Conservation (phyloP, 2,113 vertebrate species). For the Limanda limanda region DNA sequence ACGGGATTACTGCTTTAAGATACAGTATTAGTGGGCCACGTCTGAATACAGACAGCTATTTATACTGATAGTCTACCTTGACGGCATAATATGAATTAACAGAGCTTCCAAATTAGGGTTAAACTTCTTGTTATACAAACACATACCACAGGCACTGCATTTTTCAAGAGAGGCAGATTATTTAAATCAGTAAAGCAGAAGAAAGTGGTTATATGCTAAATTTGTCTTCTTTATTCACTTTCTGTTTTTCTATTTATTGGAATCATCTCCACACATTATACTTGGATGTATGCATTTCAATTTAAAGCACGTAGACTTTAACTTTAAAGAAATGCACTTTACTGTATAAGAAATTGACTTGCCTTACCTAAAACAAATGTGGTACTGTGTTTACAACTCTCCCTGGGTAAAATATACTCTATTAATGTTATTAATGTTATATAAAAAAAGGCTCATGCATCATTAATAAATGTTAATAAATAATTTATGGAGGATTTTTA, state of each 20-base stretch:
- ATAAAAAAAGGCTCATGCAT: neutral
- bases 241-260: too few species aligned
- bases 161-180: neutral
- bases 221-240: too few species aligned
- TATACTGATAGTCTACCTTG: neutral
- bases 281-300: too few species aligned
- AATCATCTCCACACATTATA: too few species aligned
- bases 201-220: neutral
- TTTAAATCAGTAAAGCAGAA: neutral
- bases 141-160: neutral
- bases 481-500: neutral
- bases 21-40: conserved; percentile 48
- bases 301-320: too few species aligned
- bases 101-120: neutral
- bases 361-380: neutral
- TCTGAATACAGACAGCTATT: conserved; percentile 27
- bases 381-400: neutral
- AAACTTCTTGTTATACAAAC: neutral
- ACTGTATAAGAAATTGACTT: too few species aligned
- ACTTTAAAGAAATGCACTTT: too few species aligned
- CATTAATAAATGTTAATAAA: neutral
- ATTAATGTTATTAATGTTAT: too few species aligned
- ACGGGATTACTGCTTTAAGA: conserved; percentile 70
- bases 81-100: conserved; percentile 1
- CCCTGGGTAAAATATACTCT: neutral